Percentiles rank a stretch among this genome's conserved stretches.
phyloP scores from a whole-genome alignment of 2,888 invertebrate genomes.

The Agrochola lota region DNA sequence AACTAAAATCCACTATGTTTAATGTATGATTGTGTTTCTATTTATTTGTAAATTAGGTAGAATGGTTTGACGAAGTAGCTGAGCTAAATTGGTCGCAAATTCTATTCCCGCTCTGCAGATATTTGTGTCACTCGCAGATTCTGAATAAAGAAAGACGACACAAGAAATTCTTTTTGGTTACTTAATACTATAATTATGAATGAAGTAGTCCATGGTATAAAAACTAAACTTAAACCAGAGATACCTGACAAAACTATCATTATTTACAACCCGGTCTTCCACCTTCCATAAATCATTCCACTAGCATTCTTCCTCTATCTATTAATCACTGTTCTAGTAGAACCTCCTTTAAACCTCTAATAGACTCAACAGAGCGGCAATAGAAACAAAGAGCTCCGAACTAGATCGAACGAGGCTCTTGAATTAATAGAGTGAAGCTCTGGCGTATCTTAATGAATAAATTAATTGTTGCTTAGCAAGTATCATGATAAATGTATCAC shows the following conservation, averaged over 20 bases:
- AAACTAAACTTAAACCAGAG: not conserved
- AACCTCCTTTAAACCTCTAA: constrained; percentile 23
- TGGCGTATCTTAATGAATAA: constrained; percentile 63
- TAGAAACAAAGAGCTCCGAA: constrained; percentile 51
- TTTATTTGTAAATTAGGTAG: not conserved
- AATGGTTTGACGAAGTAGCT: not conserved
- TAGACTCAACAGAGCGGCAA: constrained; percentile 39
- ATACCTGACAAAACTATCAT: constrained; percentile 3
- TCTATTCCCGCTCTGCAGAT: not conserved
- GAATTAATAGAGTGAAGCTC: constrained; percentile 51
- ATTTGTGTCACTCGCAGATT: not conserved
- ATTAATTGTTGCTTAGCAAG: constrained; percentile 62
- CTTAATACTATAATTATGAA: not conserved
- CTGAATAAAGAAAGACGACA: too few relatives aligned
- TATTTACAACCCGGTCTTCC: constrained; percentile 2
- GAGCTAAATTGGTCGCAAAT: not conserved
- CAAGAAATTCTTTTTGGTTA: not conserved
- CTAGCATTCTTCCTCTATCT: not conserved
- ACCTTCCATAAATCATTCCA: constrained; percentile 19
- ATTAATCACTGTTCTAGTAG: constrained; percentile 37
- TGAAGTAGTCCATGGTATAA: not conserved
- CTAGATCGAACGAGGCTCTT: constrained; percentile 43
- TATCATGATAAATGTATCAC: constrained; percentile 43
- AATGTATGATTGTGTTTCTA: not conserved
- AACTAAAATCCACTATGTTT: too few relatives aligned